Conservation (phyloP, 2,113 vertebrate species). For the Enhydra lutris region DNA sequence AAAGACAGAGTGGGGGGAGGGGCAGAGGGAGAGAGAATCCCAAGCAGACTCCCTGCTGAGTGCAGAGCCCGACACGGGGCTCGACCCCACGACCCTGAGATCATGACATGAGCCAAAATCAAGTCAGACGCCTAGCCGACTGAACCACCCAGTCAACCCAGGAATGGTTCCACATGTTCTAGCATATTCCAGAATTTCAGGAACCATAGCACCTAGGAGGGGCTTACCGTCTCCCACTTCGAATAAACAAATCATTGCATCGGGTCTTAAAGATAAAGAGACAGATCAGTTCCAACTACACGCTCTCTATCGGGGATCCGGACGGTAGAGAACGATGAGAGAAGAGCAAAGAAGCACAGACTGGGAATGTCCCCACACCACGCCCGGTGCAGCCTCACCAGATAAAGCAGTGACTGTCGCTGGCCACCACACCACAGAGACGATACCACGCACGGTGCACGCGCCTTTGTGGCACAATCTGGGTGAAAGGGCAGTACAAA, state of each 20-base stretch:
- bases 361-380: background rate
- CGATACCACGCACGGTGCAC: background rate
- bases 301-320: background rate
- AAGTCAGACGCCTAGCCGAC: background rate
- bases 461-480: background rate
- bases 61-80: background rate
- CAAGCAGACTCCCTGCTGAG: background rate
- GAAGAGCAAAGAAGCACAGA: background rate
- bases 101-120: background rate
- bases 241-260: background rate
- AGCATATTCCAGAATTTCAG: background rate
- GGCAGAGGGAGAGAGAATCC: background rate
- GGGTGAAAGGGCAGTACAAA: background rate
- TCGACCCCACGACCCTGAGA: background rate
- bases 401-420: background rate
- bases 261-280: background rate
- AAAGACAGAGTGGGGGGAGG: background rate
- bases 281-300: background rate
- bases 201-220: background rate
- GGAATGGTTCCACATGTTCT: background rate
- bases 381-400: rapidly evolving
- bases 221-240: background rate
- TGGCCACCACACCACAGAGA: background rate
- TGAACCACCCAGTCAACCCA: background rate
- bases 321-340: background rate